A percentile compares a stretch with the other conserved stretches of the same genome.
These are phyloP conservation scores for Phyllostomus discolor DNA, from an alignment of 2,113 vertebrate genomes.

Conservation along the genomic window DNA sequence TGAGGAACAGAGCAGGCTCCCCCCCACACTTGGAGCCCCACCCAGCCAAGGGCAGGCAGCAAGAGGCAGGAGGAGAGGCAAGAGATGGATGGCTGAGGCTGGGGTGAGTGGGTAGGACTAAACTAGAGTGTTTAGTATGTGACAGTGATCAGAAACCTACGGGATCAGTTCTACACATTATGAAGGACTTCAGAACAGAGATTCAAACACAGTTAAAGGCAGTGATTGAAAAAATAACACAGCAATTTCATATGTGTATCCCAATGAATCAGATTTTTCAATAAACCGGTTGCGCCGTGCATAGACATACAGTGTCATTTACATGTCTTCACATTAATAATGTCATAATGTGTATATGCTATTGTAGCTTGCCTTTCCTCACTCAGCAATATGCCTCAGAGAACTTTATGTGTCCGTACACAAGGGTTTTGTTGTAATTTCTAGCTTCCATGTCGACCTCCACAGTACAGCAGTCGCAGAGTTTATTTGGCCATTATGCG, in stretches of 20 bases:
- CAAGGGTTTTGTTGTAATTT: conserved; percentile 28
- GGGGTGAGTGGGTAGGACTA: not conserved
- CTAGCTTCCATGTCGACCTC: not conserved
- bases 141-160: not conserved
- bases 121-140: not conserved
- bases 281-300: not conserved
- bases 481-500: not conserved
- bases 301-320: not conserved
- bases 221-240: not conserved
- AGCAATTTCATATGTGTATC: not conserved
- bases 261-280: conserved; percentile 36
- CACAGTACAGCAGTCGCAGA: not conserved
- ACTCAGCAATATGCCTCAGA: not conserved
- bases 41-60: not conserved
- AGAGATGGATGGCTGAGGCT: not conserved
- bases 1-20: not conserved
- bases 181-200: not conserved
- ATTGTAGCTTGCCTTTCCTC: not conserved
- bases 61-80: not conserved
- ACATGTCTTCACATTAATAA: conserved; percentile 19
- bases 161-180: not conserved
- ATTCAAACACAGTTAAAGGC: not conserved
- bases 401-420: not conserved
- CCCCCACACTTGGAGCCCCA: not conserved
- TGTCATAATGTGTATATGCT: not conserved